phyloP scores from a whole-genome alignment of 2,888 invertebrate species.

The Diarsia mendica region DNA sequence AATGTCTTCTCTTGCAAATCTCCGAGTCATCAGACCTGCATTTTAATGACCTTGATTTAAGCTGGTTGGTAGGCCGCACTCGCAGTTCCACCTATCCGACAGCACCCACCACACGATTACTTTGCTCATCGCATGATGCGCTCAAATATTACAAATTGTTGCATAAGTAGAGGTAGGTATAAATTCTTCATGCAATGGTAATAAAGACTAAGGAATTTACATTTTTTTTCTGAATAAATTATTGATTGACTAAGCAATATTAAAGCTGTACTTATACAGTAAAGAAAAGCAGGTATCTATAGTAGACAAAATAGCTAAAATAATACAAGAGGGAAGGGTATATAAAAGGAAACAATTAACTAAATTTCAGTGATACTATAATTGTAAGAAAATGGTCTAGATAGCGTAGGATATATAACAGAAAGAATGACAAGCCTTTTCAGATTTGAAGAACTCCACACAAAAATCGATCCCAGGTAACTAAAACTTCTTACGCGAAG shows the following conservation, averaged over 20 bases:
- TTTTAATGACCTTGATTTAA: background rate
- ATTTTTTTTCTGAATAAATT: background rate
- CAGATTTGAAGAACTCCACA: background rate
- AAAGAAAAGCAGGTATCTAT: background rate
- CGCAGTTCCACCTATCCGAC: background rate
- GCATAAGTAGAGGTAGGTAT: background rate
- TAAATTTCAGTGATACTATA: background rate
- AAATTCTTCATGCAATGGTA: background rate
- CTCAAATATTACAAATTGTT: background rate
- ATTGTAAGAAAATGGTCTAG: background rate
- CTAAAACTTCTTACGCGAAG: conserved; percentile 2
- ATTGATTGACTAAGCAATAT: background rate
- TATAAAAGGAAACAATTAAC: conserved; percentile 7
- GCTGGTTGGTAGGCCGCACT: background rate
- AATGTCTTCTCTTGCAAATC: background rate
- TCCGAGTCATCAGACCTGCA: background rate
- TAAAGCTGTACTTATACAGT: background rate
- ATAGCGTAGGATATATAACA: background rate
- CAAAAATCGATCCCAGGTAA: background rate
- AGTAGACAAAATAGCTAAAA: background rate
- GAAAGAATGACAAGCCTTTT: background rate
- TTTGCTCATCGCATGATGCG: background rate
- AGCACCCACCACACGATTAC: background rate
- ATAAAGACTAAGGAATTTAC: background rate
- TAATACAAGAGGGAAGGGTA: background rate